phyloP scores from a whole-genome alignment of 2,113 vertebrate genomes.

The Mesembrinibis cayennensis region DNA sequence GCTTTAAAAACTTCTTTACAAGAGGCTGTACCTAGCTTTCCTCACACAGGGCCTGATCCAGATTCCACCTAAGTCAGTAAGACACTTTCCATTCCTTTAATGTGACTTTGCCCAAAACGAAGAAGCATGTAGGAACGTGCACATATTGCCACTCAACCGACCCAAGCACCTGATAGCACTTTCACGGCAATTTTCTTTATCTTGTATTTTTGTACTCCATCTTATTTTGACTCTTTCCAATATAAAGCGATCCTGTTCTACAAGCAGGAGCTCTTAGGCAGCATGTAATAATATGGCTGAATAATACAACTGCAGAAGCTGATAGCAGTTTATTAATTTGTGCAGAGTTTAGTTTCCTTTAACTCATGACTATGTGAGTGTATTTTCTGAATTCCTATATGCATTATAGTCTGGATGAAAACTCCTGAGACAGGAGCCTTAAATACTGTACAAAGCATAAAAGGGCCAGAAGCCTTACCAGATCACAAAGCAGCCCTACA shows the following conservation, averaged over 20 bases:
- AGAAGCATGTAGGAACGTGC: background rate
- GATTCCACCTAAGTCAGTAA: background rate
- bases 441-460: background rate
- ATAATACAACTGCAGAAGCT: background rate
- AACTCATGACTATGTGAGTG: background rate
- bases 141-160: fast-evolving
- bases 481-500: background rate
- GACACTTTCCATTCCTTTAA: background rate
- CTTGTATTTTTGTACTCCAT: background rate
- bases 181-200: background rate
- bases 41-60: background rate
- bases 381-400: background rate
- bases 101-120: background rate
- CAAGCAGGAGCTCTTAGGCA: background rate
- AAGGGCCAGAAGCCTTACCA: background rate
- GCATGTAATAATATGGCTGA: background rate
- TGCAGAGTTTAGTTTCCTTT: background rate
- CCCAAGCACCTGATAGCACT: background rate
- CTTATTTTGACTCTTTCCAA: background rate
- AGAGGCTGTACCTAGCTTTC: background rate
- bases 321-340: background rate
- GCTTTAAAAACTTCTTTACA: background rate
- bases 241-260: background rate
- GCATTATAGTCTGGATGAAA: background rate
- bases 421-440: background rate